Conservation (phyloP, 64 coral and sea anemone genomes). For the Pocillopora damicornis region DNA sequence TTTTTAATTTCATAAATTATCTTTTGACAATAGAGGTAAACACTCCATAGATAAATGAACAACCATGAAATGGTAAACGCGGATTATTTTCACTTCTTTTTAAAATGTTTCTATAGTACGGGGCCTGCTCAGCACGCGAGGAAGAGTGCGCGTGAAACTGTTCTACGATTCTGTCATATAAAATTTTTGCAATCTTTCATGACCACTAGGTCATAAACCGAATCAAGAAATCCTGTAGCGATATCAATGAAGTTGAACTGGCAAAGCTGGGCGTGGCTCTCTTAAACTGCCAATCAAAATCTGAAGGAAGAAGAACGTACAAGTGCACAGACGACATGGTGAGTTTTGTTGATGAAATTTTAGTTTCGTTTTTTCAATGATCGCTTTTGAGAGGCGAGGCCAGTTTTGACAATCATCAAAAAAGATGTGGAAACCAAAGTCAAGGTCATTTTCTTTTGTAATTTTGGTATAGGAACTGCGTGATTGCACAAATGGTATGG, state of each 20-base stretch:
- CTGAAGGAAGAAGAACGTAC: constrained; percentile 75
- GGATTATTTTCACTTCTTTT: too few relatives aligned
- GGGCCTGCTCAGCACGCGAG: too few relatives aligned
- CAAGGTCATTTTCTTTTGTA: not conserved
- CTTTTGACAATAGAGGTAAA: too few relatives aligned
- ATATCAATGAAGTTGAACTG: constrained; percentile 92
- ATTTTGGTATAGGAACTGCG: constrained; percentile 26
- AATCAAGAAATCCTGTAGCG: constrained; percentile 88
- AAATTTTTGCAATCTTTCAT: too few relatives aligned
- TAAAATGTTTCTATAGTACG: too few relatives aligned
- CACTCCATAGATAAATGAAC: too few relatives aligned
- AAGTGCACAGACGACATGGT: constrained; percentile 93
- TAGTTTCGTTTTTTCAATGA: not conserved
- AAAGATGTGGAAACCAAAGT: too few relatives aligned
- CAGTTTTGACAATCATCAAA: not conserved
- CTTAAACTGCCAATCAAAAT: constrained; percentile 94
- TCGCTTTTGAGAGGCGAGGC: not conserved
- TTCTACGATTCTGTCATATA: too few relatives aligned
- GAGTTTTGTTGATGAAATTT: not conserved
- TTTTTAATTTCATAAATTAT: not conserved
- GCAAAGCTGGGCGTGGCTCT: constrained; percentile 89
- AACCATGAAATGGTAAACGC: too few relatives aligned
- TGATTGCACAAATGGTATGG: constrained; percentile 58
- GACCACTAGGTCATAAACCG: constrained; percentile 76
- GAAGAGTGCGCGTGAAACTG: too few relatives aligned